Percentiles rank a stretch among this genome's conserved stretches.
phyloP scores from a whole-genome alignment of 2,113 vertebrate genomes.

The Panthera uncia region DNA sequence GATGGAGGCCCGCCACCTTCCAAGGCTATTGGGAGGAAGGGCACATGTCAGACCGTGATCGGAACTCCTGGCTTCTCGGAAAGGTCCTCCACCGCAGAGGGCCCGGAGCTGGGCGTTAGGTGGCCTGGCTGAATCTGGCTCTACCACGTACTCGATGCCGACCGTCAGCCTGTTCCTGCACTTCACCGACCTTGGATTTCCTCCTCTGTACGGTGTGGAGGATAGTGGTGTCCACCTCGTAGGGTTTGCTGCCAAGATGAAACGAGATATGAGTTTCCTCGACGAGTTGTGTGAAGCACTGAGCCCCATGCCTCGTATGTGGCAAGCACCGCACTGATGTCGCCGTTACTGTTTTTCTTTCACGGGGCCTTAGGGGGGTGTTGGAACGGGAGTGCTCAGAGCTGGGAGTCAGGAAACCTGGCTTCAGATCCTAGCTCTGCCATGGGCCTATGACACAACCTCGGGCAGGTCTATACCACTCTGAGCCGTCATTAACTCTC shows the following conservation, averaged over 20 bases:
- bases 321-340: accelerated
- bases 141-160: not conserved
- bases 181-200: not conserved
- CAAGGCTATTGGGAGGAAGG: not conserved
- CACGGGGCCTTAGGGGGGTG: accelerated
- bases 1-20: not conserved
- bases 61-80: not conserved
- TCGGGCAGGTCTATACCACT: not conserved
- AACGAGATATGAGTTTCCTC: not conserved
- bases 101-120: not conserved
- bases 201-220: not conserved
- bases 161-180: not conserved
- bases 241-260: not conserved
- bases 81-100: not conserved
- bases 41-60: accelerated
- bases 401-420: not conserved
- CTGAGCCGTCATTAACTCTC: not conserved
- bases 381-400: no score
- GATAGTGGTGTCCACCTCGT: not conserved
- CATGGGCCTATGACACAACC: accelerated
- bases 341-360: not conserved
- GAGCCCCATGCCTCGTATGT: not conserved
- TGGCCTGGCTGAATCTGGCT: not conserved
- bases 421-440: not conserved
- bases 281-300: not conserved